A percentile compares a stretch with the other conserved stretches of the same genome.
Evolutionary conservation across 1,140 invertebrate genomes (phyloP).

Genomic region (Chymomyza costata): DNA sequence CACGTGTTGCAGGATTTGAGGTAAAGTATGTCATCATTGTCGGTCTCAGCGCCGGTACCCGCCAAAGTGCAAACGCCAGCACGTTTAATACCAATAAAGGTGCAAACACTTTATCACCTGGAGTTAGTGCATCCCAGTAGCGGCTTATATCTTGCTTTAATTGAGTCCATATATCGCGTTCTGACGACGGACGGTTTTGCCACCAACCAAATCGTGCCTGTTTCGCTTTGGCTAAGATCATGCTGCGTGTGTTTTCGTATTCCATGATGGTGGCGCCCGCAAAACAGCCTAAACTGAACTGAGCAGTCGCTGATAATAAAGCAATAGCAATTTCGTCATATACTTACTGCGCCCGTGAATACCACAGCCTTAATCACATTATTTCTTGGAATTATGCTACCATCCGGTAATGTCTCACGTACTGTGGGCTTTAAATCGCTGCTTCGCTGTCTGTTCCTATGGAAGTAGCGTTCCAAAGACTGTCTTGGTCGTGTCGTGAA

Average conservation of each 20-base stretch:
- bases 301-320: slow-evolving; percentile 6
- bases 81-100: slow-evolving; percentile 88
- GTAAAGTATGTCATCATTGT: slow-evolving; percentile 92
- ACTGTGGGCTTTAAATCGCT: slow-evolving; percentile 43
- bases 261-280: slow-evolving; percentile 88
- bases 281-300: slow-evolving; percentile 84
- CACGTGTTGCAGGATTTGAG: slow-evolving; percentile 86
- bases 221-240: slow-evolving; percentile 79
- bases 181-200: slow-evolving; percentile 34
- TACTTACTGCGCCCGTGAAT: slow-evolving; percentile 82
- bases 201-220: slow-evolving; percentile 76
- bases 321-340: not conserved
- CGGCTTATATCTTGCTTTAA: slow-evolving; percentile 75
- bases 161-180: slow-evolving; percentile 41
- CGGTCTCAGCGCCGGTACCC: slow-evolving; percentile 82
- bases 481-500: slow-evolving; percentile 7
- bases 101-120: slow-evolving; percentile 87
- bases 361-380: slow-evolving; percentile 81
- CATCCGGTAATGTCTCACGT: slow-evolving; percentile 25
- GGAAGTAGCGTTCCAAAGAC: slow-evolving; percentile 33
- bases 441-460: slow-evolving; percentile 31
- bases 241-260: slow-evolving; percentile 87
- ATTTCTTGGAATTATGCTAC: slow-evolving; percentile 71
- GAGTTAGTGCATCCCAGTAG: slow-evolving; percentile 85
- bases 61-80: slow-evolving; percentile 89